Conservation (phyloP, 2,113 vertebrate species). For the Chionomys nivalis region DNA sequence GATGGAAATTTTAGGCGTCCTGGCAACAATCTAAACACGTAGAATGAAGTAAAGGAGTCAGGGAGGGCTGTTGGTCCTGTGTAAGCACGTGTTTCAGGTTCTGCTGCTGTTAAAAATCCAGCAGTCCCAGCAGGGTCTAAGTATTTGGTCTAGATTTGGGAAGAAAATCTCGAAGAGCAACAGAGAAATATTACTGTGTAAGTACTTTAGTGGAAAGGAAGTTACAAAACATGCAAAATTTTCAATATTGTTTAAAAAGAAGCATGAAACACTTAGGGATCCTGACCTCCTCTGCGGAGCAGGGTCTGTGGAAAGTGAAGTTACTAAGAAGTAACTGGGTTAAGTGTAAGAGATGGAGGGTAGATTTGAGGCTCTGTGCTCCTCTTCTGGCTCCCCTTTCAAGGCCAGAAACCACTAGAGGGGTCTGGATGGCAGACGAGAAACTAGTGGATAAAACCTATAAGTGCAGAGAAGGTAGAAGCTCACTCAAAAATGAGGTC, state of each 20-base stretch:
- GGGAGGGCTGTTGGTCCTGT: background rate
- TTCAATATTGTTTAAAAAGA: background rate
- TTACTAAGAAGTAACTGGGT: background rate
- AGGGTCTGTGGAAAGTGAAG: background rate
- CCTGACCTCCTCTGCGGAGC: background rate
- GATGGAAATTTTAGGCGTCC: background rate
- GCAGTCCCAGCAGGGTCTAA: background rate
- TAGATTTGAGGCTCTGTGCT: background rate
- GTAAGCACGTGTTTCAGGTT: background rate
- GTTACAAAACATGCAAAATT: background rate
- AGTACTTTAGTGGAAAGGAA: constrained; percentile 10
- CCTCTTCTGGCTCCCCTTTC: background rate
- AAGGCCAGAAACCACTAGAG: background rate
- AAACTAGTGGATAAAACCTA: constrained; percentile 13
- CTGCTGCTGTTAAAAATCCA: background rate
- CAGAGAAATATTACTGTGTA: background rate
- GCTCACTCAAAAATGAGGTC: background rate
- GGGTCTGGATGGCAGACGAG: background rate
- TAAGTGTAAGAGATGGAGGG: background rate
- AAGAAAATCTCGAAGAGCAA: background rate
- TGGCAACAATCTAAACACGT: background rate
- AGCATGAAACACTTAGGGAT: background rate
- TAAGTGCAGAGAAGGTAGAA: background rate
- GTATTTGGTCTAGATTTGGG: constrained; percentile 2
- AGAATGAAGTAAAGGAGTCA: background rate